A percentile compares a stretch with the other conserved stretches of the same genome.
phyloP scores from a whole-genome alignment of 2,797 vertebrate genomes.

The Emys orbicularis region DNA sequence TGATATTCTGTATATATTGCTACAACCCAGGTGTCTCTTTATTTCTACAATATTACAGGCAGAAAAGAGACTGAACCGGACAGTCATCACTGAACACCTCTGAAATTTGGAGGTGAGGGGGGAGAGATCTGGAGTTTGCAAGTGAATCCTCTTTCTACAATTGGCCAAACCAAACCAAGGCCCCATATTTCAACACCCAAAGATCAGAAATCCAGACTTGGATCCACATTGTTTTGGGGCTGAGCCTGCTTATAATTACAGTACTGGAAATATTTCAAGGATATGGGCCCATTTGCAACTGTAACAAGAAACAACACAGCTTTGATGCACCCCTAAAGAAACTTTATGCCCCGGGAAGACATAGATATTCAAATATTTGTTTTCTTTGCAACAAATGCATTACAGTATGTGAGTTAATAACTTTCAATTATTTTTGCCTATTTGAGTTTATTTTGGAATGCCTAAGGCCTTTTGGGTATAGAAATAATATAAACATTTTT shows the following conservation, averaged over 20 bases:
- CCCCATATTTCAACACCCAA: background rate
- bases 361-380: background rate
- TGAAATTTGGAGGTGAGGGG: background rate
- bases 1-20: background rate
- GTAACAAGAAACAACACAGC: background rate
- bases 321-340: slow-evolving; percentile 14
- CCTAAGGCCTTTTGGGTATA: background rate
- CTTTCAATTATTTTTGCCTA: slow-evolving; percentile 37
- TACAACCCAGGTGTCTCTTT: background rate
- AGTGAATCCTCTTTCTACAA: background rate
- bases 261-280: background rate
- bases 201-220: background rate
- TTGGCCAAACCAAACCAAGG: background rate
- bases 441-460: background rate
- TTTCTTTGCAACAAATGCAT: slow-evolving; percentile 12
- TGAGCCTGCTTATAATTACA: accelerated
- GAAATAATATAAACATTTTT: slow-evolving; percentile 9
- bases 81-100: background rate
- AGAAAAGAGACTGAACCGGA: background rate
- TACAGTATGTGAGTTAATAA: background rate
- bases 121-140: background rate
- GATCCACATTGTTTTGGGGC: background rate
- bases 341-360: background rate
- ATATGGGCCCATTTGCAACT: background rate
- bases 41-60: background rate